These are phyloP conservation scores for Anthophora plumipes DNA, from an alignment of 2,888 invertebrate species.

Conservation along the genomic window DNA sequence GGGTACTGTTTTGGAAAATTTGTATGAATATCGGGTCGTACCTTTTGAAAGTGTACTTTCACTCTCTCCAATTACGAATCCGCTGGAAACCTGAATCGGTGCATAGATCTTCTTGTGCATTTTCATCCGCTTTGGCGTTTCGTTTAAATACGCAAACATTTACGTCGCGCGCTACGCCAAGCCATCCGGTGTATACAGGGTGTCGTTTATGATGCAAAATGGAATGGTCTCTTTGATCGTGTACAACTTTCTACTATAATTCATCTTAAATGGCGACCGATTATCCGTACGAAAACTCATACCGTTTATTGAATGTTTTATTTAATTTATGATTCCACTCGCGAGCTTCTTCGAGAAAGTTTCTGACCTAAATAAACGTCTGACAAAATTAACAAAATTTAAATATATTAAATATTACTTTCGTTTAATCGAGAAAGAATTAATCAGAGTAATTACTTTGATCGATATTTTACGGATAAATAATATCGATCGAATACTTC, in stretches of 20 bases:
- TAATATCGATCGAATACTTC: background rate
- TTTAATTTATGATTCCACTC: background rate
- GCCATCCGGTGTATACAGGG: constrained; percentile 37
- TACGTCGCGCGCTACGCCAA: constrained; percentile 24
- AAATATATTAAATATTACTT: background rate
- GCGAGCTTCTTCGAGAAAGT: background rate
- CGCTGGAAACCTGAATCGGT: constrained; percentile 70
- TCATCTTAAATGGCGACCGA: constrained; percentile 24
- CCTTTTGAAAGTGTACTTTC: constrained; percentile 76
- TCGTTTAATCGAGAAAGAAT: too few species aligned
- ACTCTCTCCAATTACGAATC: constrained; percentile 80
- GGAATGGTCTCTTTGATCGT: background rate
- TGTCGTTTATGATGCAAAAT: constrained; percentile 45
- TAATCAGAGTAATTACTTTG: background rate
- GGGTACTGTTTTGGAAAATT: constrained; percentile 70
- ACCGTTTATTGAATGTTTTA: constrained; percentile 1
- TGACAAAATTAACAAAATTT: background rate
- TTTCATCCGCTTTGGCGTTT: constrained; percentile 49
- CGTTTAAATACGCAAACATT: constrained; percentile 63
- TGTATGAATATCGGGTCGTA: constrained; percentile 58
- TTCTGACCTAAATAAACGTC: background rate
- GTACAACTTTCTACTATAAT: constrained; percentile 17
- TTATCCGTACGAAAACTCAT: background rate
- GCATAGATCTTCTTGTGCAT: constrained; percentile 64
- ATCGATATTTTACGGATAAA: background rate